A percentile compares a stretch with the other conserved stretches of the same genome.
Conservation (phyloP, 2,113 vertebrate species). For the Hippocampus barbouri region DNA sequence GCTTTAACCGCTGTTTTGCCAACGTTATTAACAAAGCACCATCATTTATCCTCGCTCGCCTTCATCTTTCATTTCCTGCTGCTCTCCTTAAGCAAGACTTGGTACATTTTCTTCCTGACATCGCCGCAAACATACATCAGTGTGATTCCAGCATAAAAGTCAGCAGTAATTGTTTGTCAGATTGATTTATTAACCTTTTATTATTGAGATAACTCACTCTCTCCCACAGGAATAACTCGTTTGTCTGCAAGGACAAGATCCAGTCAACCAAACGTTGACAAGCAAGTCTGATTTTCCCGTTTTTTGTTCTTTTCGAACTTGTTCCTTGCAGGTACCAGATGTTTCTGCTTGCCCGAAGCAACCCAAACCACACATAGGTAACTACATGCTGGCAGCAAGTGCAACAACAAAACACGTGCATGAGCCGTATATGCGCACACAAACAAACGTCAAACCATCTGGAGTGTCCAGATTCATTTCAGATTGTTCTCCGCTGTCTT, state of each 20-base stretch:
- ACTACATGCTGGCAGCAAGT: slow-evolving; percentile 28
- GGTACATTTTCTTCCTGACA: slow-evolving; percentile 16
- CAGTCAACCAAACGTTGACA: neutral
- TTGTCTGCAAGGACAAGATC: neutral
- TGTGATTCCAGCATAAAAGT: slow-evolving; percentile 31
- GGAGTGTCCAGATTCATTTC: slow-evolving; percentile 65
- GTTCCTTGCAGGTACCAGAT: slow-evolving; percentile 41
- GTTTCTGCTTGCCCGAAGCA: slow-evolving; percentile 43
- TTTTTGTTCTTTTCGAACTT: slow-evolving; percentile 7
- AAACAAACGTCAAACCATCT: slow-evolving; percentile 59
- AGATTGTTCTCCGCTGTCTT: slow-evolving; percentile 57
- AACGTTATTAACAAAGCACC: slow-evolving; percentile 24
- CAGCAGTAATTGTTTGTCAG: slow-evolving; percentile 52
- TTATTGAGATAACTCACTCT: slow-evolving; percentile 21
- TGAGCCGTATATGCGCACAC: slow-evolving; percentile 14
- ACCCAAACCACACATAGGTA: slow-evolving; percentile 32
- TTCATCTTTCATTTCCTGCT: slow-evolving; percentile 23
- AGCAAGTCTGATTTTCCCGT: neutral
- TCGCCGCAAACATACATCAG: slow-evolving; percentile 17
- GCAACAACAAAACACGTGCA: neutral
- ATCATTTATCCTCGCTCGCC: slow-evolving; percentile 5
- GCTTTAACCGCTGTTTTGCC: neutral
- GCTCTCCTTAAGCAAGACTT: slow-evolving; percentile 8
- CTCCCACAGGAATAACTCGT: neutral
- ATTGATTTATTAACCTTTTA: slow-evolving; percentile 56